A percentile compares a stretch with the other conserved stretches of the same genome.
phyloP scores from a whole-genome alignment of 2,888 invertebrate genomes.

The Creontiades dilutus region DNA sequence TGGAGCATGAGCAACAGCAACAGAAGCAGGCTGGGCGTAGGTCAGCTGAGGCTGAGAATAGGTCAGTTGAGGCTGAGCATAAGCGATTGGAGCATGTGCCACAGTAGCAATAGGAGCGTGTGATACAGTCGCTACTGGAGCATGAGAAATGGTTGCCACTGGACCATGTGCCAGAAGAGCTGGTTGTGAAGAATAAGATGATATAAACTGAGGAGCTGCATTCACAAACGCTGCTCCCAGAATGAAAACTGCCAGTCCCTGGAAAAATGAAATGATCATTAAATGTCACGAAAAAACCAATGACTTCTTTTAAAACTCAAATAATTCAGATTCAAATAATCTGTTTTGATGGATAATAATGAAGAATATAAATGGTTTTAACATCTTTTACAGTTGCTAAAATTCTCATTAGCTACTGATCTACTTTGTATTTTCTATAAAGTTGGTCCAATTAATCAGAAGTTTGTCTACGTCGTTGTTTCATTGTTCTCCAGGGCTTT shows the following conservation, averaged over 20 bases:
- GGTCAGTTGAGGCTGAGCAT: constrained; percentile 51
- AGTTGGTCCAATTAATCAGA: no score
- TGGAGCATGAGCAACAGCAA: constrained; percentile 69
- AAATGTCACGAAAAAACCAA: background rate
- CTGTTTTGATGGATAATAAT: no score
- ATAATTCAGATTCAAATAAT: no score
- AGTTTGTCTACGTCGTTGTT: no score
- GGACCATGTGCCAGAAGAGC: background rate
- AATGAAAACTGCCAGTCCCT: constrained; percentile 49
- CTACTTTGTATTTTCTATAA: no score
- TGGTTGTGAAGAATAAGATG: constrained; percentile 54
- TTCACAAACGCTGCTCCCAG: constrained; percentile 22
- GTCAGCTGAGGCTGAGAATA: constrained; percentile 38
- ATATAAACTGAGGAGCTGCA: constrained; percentile 63
- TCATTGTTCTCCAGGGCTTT: no score
- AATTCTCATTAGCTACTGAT: no score
- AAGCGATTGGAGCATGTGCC: constrained; percentile 58
- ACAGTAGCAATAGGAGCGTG: constrained; percentile 51
- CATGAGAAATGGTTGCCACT: constrained; percentile 51
- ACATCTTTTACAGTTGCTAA: no score
- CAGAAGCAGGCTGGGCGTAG: constrained; percentile 60
- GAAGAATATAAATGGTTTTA: no score
- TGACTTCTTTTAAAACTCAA: background rate
- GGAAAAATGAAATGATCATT: background rate
- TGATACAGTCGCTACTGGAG: constrained; percentile 47